Base-by-base conservation (phyloP, 2,113 vertebrate genomes). In the Crotalus viridis region DNA sequence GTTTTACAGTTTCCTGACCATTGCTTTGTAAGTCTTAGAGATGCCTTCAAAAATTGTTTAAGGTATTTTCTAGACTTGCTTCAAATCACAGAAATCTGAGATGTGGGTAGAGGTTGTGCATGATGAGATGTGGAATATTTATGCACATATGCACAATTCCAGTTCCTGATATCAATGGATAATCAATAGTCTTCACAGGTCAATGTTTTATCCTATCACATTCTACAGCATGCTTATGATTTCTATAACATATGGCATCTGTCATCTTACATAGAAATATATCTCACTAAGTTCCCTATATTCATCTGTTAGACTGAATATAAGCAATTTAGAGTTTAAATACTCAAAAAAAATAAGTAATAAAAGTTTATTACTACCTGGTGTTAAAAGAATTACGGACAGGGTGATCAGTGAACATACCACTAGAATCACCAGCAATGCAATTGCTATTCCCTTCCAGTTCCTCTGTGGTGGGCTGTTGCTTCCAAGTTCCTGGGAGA, bases 371-470 rank as follows among this genome's bases (percentile, higher is more conserved):
- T 81, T 64, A 57, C 89, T 98, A 99, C 99, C 99, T 99, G 99
- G 99, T 33, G 99, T 99, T 97, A 99, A 98, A 94, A 99, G 98
- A 97, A 99, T 99, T 97, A 99, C 99, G 3, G 99, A 99, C 99
- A 99, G 98, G 88, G 99, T 99, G 98, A 99, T 99, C 96, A 99
- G 98, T 55, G 99, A 99, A 97, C 99, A 99, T 94, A 99, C 99
- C 96, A 98, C 98, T 97, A 99, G 97, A 96, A 99, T 99, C 97
- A 99, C 99, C 98, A 99, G 98, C 97, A 99, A 97, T 92, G 99
- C 99, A 94, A 99, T 99, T 93, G 99, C 99, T 93, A 99, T 99
- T 89, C 99, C 99, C 95, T 99, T 99, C 99, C 99, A 99, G 98
- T 99, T 99, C 97, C 98, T 98, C 98, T 99, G 98, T 87, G 99